Evolutionary conservation across 1,140 invertebrate genomes (phyloP).

Genomic region (Cotesia chilonis): DNA sequence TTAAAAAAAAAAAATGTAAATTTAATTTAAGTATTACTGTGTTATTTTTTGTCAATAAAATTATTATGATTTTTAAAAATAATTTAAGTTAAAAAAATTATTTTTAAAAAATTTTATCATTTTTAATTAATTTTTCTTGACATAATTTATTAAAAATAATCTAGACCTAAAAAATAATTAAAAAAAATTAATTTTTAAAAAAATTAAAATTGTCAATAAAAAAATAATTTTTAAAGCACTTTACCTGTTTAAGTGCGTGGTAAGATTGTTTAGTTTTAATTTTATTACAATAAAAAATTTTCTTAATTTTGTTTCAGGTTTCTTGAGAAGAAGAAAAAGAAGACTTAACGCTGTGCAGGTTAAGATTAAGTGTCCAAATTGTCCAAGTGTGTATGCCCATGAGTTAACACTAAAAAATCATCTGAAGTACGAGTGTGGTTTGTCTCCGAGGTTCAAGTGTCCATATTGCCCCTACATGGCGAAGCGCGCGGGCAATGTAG

Average conservation of each 20-base stretch:
- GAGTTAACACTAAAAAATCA: slow-evolving; percentile 47
- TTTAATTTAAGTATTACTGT: neutral
- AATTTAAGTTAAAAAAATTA: too few species aligned
- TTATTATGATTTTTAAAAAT: neutral
- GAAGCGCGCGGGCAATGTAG: slow-evolving; percentile 27
- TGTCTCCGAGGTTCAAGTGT: slow-evolving; percentile 49
- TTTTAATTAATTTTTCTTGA: too few species aligned
- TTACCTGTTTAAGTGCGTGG: too few species aligned
- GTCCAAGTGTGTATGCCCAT: slow-evolving; percentile 43
- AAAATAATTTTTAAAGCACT: too few species aligned
- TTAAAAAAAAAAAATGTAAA: too few species aligned
- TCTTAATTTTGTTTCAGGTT: neutral
- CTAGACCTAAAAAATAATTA: too few species aligned
- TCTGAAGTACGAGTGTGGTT: slow-evolving; percentile 55
- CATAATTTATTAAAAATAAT: too few species aligned
- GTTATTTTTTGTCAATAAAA: slow-evolving; percentile 14
- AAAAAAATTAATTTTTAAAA: too few species aligned
- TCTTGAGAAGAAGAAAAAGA: neutral
- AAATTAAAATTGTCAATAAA: too few species aligned
- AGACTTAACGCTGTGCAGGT: neutral
- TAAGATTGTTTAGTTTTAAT: too few species aligned
- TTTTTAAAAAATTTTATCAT: too few species aligned
- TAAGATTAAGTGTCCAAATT: slow-evolving; percentile 42
- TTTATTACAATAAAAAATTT: too few species aligned
- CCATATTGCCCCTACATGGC: slow-evolving; percentile 44